A percentile compares a stretch with the other conserved stretches of the same genome.
These are phyloP conservation scores for Neodiprion lecontei DNA, from an alignment of 1,140 invertebrate genomes.

Conservation along the genomic window DNA sequence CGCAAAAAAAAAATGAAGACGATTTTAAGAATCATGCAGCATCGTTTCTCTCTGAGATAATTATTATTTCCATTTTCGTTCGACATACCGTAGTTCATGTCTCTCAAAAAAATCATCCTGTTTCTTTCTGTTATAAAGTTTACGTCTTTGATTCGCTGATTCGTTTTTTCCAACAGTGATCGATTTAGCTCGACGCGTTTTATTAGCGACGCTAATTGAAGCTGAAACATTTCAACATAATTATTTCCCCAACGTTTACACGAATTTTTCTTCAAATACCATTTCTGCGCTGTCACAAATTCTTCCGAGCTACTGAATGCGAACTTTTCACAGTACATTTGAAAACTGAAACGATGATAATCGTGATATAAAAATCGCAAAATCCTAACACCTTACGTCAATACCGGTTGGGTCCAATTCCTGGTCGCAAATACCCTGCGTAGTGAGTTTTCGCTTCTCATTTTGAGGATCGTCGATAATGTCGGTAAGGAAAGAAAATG, in stretches of 20 bases:
- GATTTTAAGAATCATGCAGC: neutral
- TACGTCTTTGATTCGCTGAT: conserved; percentile 34
- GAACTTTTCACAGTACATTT: no score
- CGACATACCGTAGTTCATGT: conserved; percentile 25
- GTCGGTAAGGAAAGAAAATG: conserved; percentile 37
- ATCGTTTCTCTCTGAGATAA: conserved; percentile 9
- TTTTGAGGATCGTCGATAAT: conserved; percentile 27
- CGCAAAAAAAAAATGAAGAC: neutral
- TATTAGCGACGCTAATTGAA: conserved; percentile 33
- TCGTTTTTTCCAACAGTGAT: conserved; percentile 34
- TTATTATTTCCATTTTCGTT: no score
- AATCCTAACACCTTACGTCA: conserved; percentile 29
- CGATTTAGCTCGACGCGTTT: conserved; percentile 37
- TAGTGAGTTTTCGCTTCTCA: conserved; percentile 22
- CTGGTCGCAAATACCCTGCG: neutral
- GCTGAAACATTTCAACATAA: conserved; percentile 24
- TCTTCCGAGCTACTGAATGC: no score
- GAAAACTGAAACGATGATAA: no score
- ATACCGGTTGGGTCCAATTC: conserved; percentile 27
- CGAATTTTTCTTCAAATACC: no score
- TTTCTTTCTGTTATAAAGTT: conserved; percentile 31
- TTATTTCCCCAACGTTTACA: no score
- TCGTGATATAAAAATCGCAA: no score
- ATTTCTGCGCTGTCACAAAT: no score
- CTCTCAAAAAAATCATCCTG: conserved; percentile 19